Evolutionary conservation across 2,113 vertebrate species (phyloP).

Genomic region (Athene cunicularia): DNA sequence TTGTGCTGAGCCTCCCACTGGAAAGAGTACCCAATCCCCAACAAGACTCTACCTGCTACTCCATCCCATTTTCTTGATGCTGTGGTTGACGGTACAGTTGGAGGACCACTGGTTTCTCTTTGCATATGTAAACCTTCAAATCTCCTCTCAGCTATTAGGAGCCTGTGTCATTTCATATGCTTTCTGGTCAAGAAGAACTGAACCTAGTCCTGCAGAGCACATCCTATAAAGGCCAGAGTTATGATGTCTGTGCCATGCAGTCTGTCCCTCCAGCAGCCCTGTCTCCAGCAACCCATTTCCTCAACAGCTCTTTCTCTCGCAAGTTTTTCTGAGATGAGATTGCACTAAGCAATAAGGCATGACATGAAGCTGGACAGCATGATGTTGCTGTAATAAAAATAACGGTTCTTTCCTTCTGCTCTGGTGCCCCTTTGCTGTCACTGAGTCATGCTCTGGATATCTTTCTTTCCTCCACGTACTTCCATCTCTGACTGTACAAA

Average conservation of each 20-base stretch:
- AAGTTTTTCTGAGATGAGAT: background rate
- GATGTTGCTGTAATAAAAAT: background rate
- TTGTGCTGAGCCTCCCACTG: background rate
- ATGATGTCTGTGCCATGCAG: background rate
- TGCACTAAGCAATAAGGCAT: background rate
- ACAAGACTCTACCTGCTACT: background rate
- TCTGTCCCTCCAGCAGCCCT: background rate
- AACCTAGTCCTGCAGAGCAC: background rate
- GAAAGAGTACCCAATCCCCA: background rate
- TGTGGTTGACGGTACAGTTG: background rate
- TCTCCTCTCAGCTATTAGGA: background rate
- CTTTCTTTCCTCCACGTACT: background rate
- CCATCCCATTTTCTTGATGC: background rate
- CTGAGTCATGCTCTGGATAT: background rate
- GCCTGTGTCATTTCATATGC: background rate
- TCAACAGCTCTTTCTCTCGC: background rate
- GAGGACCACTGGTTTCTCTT: background rate
- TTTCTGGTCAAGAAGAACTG: background rate
- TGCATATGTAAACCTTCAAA: background rate
- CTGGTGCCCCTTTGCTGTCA: background rate
- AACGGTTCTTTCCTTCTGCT: background rate
- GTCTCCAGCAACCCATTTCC: background rate
- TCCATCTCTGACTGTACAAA: background rate
- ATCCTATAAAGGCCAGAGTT: background rate
- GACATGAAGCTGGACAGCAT: background rate